These are phyloP conservation scores for Misgurnus mizolepis DNA, from an alignment of 2,113 vertebrate species.

Conservation along the genomic window DNA sequence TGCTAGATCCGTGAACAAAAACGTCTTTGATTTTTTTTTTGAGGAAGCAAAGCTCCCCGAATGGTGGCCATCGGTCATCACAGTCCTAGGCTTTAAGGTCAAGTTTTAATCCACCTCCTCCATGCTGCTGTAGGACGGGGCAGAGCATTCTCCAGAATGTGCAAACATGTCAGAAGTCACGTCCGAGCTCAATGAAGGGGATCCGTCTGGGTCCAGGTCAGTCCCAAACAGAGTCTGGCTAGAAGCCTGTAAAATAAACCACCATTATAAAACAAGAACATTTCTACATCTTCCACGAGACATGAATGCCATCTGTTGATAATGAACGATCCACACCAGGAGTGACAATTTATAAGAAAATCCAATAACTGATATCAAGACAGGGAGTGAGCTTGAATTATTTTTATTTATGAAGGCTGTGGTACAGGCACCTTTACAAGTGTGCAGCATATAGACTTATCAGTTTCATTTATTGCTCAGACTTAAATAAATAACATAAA, in stretches of 20 bases:
- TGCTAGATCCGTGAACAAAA: slow-evolving; percentile 47
- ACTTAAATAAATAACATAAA: slow-evolving; percentile 18
- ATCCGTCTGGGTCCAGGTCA: slow-evolving; percentile 83
- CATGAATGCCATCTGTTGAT: slow-evolving; percentile 17
- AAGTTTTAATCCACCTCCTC: slow-evolving; percentile 89
- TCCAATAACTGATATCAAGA: background rate
- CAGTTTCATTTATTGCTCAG: slow-evolving; percentile 20
- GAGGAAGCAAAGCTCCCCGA: slow-evolving; percentile 47
- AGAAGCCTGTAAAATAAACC: slow-evolving; percentile 92
- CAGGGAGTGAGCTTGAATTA: background rate
- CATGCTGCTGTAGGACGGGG: slow-evolving; percentile 96
- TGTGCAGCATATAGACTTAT: background rate
- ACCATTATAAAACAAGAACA: slow-evolving; percentile 55
- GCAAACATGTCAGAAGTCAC: slow-evolving; percentile 81
- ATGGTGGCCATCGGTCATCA: slow-evolving; percentile 3
- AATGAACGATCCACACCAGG: background rate
- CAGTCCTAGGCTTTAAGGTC: slow-evolving; percentile 5
- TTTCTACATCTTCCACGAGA: background rate
- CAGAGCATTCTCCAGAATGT: slow-evolving; percentile 78
- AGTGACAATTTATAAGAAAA: background rate
- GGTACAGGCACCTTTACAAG: slow-evolving; percentile 17
- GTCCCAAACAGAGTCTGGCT: slow-evolving; percentile 81
- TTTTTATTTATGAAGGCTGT: slow-evolving; percentile 7
- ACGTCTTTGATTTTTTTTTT: slow-evolving; percentile 43
- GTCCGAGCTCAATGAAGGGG: slow-evolving; percentile 80